These are phyloP conservation scores for Plecotus auritus DNA, from an alignment of 2,113 vertebrate species.

Conservation along the genomic window DNA sequence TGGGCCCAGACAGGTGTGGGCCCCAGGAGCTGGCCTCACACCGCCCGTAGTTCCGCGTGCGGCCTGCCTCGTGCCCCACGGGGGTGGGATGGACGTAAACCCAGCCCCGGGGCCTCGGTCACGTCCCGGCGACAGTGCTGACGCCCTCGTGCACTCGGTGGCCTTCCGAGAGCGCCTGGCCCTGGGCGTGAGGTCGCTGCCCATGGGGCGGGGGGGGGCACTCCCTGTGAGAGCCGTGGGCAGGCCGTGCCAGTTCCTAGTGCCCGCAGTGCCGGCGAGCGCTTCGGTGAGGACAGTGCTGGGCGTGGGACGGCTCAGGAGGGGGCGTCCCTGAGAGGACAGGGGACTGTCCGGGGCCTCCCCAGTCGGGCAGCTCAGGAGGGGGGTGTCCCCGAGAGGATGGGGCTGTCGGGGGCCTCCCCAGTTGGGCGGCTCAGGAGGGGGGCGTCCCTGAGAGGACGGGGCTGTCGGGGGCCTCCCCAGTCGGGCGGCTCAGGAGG, in stretches of 20 bases:
- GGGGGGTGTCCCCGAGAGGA: neutral
- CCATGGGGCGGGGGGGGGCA: rapidly evolving
- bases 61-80: rapidly evolving
- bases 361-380: neutral
- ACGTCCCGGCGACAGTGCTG: rapidly evolving
- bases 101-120: neutral
- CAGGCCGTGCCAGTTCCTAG: rapidly evolving
- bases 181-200: rapidly evolving
- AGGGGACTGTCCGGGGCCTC: rapidly evolving
- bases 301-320: no score
- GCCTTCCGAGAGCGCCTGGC: neutral
- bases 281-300: rapidly evolving
- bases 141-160: rapidly evolving
- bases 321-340: neutral
- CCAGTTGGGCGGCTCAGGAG: no score
- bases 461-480: rapidly evolving
- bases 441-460: neutral
- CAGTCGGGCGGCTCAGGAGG: neutral
- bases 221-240: rapidly evolving
- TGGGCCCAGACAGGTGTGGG: no score
- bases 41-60: rapidly evolving
- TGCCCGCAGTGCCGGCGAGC: rapidly evolving
- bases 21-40: rapidly evolving
- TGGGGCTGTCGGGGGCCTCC: rapidly evolving
- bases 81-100: neutral